Conservation (phyloP, 1,140 invertebrate species). For the Ditylenchus dipsaci region DNA sequence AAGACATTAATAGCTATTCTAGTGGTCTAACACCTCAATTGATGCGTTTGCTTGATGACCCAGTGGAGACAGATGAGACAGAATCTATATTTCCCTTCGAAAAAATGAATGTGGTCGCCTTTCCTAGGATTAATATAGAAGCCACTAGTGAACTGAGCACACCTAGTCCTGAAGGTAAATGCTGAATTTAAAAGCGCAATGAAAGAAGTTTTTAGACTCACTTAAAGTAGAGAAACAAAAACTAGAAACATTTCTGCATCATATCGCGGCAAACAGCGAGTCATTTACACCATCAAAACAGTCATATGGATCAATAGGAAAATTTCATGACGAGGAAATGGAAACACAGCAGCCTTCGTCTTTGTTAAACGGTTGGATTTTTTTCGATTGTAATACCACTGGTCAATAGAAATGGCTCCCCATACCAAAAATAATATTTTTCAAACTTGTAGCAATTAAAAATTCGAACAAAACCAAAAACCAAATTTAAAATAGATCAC, state of each 20-base stretch:
- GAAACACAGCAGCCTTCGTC: no score
- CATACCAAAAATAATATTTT: no score
- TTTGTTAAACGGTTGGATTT: no score
- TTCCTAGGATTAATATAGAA: not conserved
- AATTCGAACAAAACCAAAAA: no score
- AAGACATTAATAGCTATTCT: not conserved
- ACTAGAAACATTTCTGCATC: not conserved
- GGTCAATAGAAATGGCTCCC: no score
- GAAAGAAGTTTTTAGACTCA: not conserved
- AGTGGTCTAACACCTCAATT: not conserved
- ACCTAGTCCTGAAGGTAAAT: no score
- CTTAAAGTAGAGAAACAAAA: not conserved
- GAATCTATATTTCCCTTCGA: not conserved
- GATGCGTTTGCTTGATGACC: not conserved
- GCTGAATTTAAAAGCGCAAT: not conserved
- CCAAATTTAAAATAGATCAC: no score
- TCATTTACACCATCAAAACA: not conserved
- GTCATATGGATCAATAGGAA: not conserved
- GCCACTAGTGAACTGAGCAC: no score
- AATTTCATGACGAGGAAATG: no score
- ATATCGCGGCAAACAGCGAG: not conserved
- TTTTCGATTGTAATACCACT: no score
- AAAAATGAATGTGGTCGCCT: not conserved
- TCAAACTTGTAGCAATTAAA: no score
- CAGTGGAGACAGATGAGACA: not conserved